Conservation (phyloP, 2,797 vertebrate species). For the Bovichtus variegatus region DNA sequence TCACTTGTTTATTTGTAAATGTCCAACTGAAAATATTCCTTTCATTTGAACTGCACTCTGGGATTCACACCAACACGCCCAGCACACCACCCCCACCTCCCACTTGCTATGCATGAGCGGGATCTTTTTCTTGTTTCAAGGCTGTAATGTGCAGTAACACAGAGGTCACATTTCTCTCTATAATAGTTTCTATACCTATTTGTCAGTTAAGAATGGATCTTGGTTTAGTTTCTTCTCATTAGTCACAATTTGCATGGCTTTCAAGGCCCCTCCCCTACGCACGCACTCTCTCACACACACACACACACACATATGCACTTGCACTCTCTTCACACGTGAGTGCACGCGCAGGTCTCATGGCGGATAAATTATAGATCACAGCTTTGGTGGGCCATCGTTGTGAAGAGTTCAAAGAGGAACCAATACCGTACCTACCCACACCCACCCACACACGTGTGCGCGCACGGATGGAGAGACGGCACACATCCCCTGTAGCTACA, state of each 20-base stretch:
- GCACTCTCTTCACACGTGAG: slow-evolving; percentile 2
- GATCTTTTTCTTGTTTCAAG: neutral
- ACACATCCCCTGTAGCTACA: slow-evolving; percentile 12
- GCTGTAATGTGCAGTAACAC: neutral
- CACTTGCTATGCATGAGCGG: neutral
- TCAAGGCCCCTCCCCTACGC: neutral
- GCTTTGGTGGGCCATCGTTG: slow-evolving; percentile 44
- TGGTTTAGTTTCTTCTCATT: slow-evolving; percentile 9
- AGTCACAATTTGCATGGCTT: slow-evolving; percentile 13
- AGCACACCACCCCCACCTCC: neutral
- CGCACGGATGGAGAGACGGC: neutral
- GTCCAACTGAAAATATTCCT: neutral
- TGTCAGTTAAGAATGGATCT: neutral
- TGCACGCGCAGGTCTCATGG: slow-evolving; percentile 44
- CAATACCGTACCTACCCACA: slow-evolving; percentile 8
- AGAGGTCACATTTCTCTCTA: neutral
- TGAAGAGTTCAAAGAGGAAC: slow-evolving; percentile 61
- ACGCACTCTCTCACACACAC: neutral
- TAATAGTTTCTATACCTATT: neutral
- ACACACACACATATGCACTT: neutral
- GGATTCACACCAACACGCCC: neutral
- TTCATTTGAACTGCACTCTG: neutral
- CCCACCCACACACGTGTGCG: neutral
- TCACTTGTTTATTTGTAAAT: neutral
- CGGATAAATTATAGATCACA: slow-evolving; percentile 72